Conservation (phyloP, 2,888 invertebrate genomes). For the Lypha dubia region DNA sequence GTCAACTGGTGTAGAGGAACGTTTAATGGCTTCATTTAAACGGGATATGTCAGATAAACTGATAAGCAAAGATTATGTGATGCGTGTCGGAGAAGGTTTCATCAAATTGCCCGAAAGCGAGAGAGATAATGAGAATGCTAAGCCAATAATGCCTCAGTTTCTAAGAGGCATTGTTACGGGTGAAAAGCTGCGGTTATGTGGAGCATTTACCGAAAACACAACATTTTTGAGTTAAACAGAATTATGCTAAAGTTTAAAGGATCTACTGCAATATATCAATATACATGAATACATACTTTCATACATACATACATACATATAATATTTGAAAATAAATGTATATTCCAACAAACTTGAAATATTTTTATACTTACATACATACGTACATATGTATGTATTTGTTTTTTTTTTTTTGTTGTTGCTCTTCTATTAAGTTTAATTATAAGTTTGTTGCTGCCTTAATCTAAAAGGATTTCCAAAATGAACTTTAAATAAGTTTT, state of each 20-base stretch:
- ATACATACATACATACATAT: too few species aligned
- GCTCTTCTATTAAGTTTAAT: slow-evolving; percentile 5
- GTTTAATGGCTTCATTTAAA: slow-evolving; percentile 49
- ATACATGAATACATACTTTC: too few species aligned
- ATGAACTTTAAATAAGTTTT: slow-evolving; percentile 30
- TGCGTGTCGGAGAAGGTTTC: slow-evolving; percentile 83
- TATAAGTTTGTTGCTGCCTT: slow-evolving; percentile 18
- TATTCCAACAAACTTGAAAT: neutral
- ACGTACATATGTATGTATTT: too few species aligned
- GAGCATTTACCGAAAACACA: slow-evolving; percentile 91
- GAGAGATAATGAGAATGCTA: slow-evolving; percentile 55
- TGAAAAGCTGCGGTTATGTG: slow-evolving; percentile 87
- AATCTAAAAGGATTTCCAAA: slow-evolving; percentile 34
- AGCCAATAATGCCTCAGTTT: slow-evolving; percentile 81
- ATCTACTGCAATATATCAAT: slow-evolving; percentile 13
- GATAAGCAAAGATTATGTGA: slow-evolving; percentile 84
- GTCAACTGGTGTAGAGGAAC: slow-evolving; percentile 37
- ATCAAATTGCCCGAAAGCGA: slow-evolving; percentile 55
- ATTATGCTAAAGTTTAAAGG: neutral
- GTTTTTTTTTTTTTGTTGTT: neutral
- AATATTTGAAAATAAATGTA: slow-evolving; percentile 27
- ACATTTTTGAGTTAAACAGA: slow-evolving; percentile 84
- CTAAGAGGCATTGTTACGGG: slow-evolving; percentile 87
- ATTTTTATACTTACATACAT: neutral
- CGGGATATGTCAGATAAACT: slow-evolving; percentile 75